phyloP scores from a whole-genome alignment of 2,797 vertebrate species.

The Tarsius wallacei region DNA sequence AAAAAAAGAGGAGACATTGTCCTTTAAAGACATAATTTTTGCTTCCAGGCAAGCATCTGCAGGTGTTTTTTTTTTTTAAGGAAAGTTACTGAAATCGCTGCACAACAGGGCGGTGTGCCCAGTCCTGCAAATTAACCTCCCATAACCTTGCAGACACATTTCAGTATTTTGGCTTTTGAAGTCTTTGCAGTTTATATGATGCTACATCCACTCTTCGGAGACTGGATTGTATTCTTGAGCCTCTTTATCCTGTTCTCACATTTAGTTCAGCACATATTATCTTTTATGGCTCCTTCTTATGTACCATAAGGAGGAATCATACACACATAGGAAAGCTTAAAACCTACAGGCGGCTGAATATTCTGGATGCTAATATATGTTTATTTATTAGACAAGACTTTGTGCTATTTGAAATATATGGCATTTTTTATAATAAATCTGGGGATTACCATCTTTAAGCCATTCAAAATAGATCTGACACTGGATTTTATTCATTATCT shows the following conservation, averaged over 20 bases:
- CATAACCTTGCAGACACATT: not conserved
- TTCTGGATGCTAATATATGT: not conserved
- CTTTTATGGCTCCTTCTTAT: not conserved
- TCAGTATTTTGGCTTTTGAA: slow-evolving; percentile 48
- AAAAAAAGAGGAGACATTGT: not conserved
- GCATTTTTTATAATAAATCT: slow-evolving; percentile 5
- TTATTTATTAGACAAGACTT: not conserved
- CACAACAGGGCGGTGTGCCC: not conserved
- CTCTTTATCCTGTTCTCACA: not conserved
- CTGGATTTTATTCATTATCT: not conserved
- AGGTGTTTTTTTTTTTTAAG: not conserved
- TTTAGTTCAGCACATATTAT: not conserved
- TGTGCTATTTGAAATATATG: not conserved
- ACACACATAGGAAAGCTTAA: not conserved
- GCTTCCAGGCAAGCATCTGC: not conserved
- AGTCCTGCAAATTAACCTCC: slow-evolving; percentile 8
- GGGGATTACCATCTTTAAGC: not conserved
- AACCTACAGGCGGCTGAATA: not conserved
- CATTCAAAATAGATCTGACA: not conserved
- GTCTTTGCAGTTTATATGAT: not conserved
- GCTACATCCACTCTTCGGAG: not conserved
- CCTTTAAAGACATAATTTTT: not conserved
- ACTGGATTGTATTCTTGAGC: not conserved
- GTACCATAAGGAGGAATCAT: not conserved
- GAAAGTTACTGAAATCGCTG: slow-evolving; percentile 37